phyloP scores from a whole-genome alignment of 2,888 invertebrate species.

The Lithophane leautieri region DNA sequence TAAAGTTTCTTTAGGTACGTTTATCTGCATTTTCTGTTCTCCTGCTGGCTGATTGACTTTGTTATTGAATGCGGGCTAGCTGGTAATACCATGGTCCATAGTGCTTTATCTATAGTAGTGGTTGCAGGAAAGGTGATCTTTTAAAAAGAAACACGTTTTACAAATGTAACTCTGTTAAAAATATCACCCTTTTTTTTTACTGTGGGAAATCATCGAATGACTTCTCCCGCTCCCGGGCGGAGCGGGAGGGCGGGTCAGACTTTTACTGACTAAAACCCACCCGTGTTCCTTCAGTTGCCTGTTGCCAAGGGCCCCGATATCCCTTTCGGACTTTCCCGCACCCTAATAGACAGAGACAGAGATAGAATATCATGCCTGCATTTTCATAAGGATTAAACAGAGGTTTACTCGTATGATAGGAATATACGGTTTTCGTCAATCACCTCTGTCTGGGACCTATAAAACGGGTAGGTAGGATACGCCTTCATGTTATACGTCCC shows the following conservation, averaged over 20 bases:
- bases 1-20: slow-evolving; percentile 8
- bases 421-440: not conserved
- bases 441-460: not conserved
- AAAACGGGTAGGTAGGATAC: no score
- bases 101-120: not conserved
- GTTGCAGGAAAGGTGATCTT: not conserved
- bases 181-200: not conserved
- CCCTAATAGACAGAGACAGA: no score
- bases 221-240: no score
- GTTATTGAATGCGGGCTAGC: not conserved
- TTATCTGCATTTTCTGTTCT: not conserved
- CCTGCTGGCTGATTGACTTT: not conserved
- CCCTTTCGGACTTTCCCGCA: no score
- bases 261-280: no score
- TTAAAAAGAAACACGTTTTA: not conserved
- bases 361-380: not conserved
- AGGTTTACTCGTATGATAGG: not conserved
- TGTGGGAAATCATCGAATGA: no score
- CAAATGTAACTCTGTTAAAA: not conserved
- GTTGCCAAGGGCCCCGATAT: no score
- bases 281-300: no score
- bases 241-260: no score
- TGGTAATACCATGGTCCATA: not conserved
- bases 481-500: not conserved
- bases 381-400: not conserved